Evolutionary conservation across 2,113 vertebrate genomes (phyloP).

Genomic region (Tautogolabrus adspersus): DNA sequence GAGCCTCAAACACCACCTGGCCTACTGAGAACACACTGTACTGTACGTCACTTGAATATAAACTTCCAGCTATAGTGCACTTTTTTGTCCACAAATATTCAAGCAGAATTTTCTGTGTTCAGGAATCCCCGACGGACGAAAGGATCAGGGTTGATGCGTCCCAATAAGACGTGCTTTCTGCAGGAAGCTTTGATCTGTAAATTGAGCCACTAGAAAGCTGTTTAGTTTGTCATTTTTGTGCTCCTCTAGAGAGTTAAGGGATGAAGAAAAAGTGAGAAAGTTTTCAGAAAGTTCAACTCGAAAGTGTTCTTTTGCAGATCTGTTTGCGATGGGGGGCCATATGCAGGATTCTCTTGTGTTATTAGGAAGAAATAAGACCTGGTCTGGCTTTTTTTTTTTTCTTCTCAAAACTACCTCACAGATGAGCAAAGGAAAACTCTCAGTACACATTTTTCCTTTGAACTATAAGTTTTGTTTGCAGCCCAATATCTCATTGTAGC

Average conservation of each 20-base stretch:
- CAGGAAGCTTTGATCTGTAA: conserved; percentile 29
- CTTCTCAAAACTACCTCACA: not conserved
- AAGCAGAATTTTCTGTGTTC: not conserved
- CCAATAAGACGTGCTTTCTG: conserved; percentile 18
- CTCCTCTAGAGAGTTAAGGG: conserved; percentile 12
- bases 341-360: not conserved
- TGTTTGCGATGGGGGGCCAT: not conserved
- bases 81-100: not conserved
- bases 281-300: conserved; percentile 33
- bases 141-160: conserved; percentile 6
- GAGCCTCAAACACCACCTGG: conserved; percentile 60
- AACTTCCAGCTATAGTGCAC: conserved; percentile 4
- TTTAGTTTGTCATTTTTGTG: conserved; percentile 6
- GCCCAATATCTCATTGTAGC: conserved; percentile 9
- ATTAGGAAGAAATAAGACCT: not conserved
- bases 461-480: conserved; percentile 13
- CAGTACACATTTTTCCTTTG: conserved; percentile 3
- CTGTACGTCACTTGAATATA: conserved; percentile 33
- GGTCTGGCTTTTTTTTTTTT: not conserved
- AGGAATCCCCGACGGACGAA: not conserved
- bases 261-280: conserved; percentile 4
- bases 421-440: conserved; percentile 9
- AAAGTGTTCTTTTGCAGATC: conserved; percentile 4
- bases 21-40: conserved; percentile 48
- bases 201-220: conserved; percentile 16